Evolutionary conservation across 2,888 invertebrate species (phyloP), one percentile per base, ranked within the genome.

Genomic region (Nomada ferruginata): DNA sequence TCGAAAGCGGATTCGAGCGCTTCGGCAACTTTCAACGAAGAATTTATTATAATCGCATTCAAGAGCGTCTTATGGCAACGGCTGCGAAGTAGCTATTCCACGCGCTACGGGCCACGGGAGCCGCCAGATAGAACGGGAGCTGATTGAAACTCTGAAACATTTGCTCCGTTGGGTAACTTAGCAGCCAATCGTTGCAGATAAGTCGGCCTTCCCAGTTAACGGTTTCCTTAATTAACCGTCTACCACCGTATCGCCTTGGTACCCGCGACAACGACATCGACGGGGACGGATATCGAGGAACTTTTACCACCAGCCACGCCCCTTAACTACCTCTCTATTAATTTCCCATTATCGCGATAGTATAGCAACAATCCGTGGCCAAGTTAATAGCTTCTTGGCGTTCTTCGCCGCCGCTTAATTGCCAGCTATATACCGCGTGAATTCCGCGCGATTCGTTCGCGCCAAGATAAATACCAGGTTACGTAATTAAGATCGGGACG

Each of bases 21-120:
- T 85, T 87, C 72, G 84, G 73, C 60, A 89, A 90, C 85, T 90
- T 87, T 85, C 83, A 78, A 66, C 76, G 84, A 86, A 86, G 90
- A 90, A 85, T 90, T 90, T 87, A 86, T 85, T 89, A 88, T 88
- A 88, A 88, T 88, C 87, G 85, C 85, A 88, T 88, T 88, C 88
- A 50, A 72, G 79, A 82, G 75, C 75, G 86, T 79, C 88, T 86
- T 82, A 84, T 72, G 72, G 79, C 80, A 85, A 87, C 80, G 87
- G 69, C 80, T 83, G 88, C 79, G 81, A 87, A 85, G 82, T 87
- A 86, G 69, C 80, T 79, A 77, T 77, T 74, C 82, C 75, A 72
- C 52, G 66, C 42, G 42, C 7, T 2, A 2, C 52, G 26, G 13
- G 44, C 4, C n/a, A 44, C 36, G 13, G 15, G 42, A 50, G n/a